Percentiles rank a stretch among this genome's conserved stretches.
Conservation (phyloP, 1,140 invertebrate genomes). For the Papilio glaucus region DNA sequence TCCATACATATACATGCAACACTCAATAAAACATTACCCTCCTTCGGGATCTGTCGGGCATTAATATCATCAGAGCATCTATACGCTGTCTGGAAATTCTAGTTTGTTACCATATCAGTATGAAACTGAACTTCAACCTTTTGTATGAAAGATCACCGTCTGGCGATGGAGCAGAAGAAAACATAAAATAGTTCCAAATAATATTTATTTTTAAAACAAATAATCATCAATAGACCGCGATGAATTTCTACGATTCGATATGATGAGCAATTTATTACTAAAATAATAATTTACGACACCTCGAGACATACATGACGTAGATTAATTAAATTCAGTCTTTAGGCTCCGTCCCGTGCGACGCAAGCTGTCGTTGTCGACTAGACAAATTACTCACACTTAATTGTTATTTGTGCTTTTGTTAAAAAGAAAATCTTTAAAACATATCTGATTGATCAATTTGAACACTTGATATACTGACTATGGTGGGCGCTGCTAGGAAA, state of each 20-base stretch:
- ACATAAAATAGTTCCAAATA: constrained; percentile 39
- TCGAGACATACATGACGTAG: constrained; percentile 58
- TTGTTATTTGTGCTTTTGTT: constrained; percentile 66
- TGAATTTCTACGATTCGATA: constrained; percentile 68
- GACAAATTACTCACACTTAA: constrained; percentile 54
- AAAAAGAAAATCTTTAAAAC: constrained; percentile 48
- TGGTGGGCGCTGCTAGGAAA: constrained; percentile 20
- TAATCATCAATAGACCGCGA: constrained; percentile 80
- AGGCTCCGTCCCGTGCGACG: constrained; percentile 57
- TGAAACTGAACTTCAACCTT: too few relatives aligned
- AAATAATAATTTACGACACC: constrained; percentile 53
- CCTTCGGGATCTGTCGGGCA: too few relatives aligned
- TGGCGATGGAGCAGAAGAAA: constrained; percentile 3
- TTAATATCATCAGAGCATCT: too few relatives aligned
- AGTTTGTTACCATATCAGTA: not conserved
- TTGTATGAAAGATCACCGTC: too few relatives aligned
- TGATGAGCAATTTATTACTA: constrained; percentile 73
- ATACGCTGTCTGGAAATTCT: too few relatives aligned
- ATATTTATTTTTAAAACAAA: constrained; percentile 64
- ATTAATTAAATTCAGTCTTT: constrained; percentile 80
- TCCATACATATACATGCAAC: too few relatives aligned
- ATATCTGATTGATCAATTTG: constrained; percentile 7
- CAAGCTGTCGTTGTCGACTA: constrained; percentile 55
- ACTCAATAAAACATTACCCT: too few relatives aligned
- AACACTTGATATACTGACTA: constrained; percentile 6